Percentiles rank a stretch among this genome's conserved stretches.
phyloP scores from a whole-genome alignment of 2,113 vertebrate genomes.

The Suncus etruscus region DNA sequence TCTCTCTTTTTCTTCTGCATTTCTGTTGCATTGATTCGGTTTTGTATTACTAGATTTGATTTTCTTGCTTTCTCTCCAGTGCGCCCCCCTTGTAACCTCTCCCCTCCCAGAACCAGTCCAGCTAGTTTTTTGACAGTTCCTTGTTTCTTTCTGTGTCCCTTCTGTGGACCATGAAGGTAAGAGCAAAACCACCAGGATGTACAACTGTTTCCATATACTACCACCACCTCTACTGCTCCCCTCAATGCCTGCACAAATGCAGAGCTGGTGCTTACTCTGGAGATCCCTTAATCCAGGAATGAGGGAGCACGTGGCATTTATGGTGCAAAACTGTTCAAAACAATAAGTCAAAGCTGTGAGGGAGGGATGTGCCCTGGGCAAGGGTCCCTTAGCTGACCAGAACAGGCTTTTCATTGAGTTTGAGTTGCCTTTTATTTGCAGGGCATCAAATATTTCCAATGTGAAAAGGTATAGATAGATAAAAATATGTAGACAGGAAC shows the following conservation, averaged over 20 bases:
- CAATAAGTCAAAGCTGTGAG: not conserved
- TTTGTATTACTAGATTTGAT: no score
- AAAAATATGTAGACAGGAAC: no score
- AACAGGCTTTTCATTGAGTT: not conserved
- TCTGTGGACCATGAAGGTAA: not conserved
- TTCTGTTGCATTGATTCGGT: slow-evolving; percentile 43
- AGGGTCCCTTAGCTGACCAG: not conserved
- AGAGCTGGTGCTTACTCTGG: not conserved
- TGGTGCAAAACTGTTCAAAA: not conserved
- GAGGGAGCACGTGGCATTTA: not conserved
- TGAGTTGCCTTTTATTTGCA: not conserved
- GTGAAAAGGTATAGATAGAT: not conserved
- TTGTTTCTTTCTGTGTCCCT: not conserved
- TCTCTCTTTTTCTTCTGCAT: slow-evolving; percentile 48
- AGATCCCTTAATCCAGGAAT: not conserved
- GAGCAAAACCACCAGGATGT: not conserved
- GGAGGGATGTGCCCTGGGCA: not conserved
- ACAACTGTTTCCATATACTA: not conserved
- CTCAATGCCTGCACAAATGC: not conserved
- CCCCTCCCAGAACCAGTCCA: not conserved
- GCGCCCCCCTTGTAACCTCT: no score
- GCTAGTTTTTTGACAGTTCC: slow-evolving; percentile 4
- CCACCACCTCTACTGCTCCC: not conserved
- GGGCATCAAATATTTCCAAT: not conserved
- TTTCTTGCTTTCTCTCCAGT: not conserved